Evolutionary conservation across 2,113 vertebrate species (phyloP), one percentile per base, ranked within the genome.

Genomic region (Bucco capensis): DNA sequence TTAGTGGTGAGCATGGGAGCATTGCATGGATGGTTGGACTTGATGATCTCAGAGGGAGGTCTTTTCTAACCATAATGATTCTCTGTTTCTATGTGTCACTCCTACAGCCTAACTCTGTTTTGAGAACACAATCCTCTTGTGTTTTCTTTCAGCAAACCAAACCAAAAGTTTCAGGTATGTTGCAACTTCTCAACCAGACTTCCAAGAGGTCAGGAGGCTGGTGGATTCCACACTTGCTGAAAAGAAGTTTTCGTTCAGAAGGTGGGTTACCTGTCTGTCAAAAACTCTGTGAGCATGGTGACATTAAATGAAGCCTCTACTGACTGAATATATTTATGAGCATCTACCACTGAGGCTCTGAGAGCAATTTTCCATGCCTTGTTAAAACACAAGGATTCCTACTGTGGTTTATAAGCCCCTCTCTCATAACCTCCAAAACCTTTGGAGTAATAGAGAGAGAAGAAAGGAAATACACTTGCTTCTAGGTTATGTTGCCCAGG

Each of bases 401-500:
- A 64, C 8, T 19, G 37, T n/a, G 17, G 15, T 47, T 86, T 62
- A 23, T 50, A 83, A 64, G 27, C 62, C 23, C 3, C 1, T 73
- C 3, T 65, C 5, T 82, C 19, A 44, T 66, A n/a, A 62, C 53
- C 19, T 53, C 4, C 6, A 70, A 18, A 38, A 19, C 3, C 30
- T 67, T 78, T 56, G 10, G 13, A 66, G n/a, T 28, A 62, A 37
- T 6, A 76, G 24, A 82, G 82, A 53, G 3, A 60, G 18, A 54
- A 37, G 7, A 46, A 38, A 50, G 2, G 0, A 76, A 37, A 40
- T 33, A 31, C 5, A 8, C 2, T 58, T 62, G 2, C 38, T 60
- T 51, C 37, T 44, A 49, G 8, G 4, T 64, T 73, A 42, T 14
- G 7, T n/a, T 49, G 30, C 19, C 35, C 33, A 40, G 17, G 53